Percentiles rank a stretch among this genome's conserved stretches.
Evolutionary conservation across 2,113 vertebrate species (phyloP).

Genomic region (Platichthys stellatus): DNA sequence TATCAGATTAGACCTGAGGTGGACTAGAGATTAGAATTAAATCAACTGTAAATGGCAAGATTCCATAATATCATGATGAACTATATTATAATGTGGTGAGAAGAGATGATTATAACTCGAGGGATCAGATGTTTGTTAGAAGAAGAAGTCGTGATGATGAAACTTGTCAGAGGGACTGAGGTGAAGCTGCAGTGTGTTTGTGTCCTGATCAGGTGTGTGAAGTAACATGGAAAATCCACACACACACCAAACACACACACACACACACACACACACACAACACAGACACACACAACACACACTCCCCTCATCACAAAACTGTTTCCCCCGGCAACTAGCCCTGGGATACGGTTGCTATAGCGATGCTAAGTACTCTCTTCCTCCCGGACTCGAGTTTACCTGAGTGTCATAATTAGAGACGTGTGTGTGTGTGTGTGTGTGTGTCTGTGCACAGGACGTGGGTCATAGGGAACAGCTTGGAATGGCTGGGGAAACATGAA

Average conservation of each 20-base stretch:
- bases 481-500: conserved; percentile 31
- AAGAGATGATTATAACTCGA: background rate
- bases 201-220: background rate
- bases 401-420: conserved; percentile 68
- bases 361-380: conserved; percentile 83
- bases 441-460: conserved; percentile 21
- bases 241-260: conserved; percentile 34
- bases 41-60: too few relatives aligned
- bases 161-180: background rate
- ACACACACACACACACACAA: conserved; percentile 35
- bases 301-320: conserved; percentile 66
- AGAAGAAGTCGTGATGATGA: too few relatives aligned
- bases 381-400: conserved; percentile 74
- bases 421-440: conserved; percentile 36
- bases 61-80: too few relatives aligned
- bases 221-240: conserved; percentile 20
- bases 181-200: background rate
- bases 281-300: conserved; percentile 27
- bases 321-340: conserved; percentile 82
- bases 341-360: conserved; percentile 87
- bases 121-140: background rate
- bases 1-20: too few relatives aligned
- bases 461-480: conserved; percentile 43
- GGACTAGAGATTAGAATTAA: too few relatives aligned
- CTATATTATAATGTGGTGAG: too few relatives aligned